Evolutionary conservation across 2,797 vertebrate genomes (phyloP).

Genomic region (Amazonetta brasiliensis): DNA sequence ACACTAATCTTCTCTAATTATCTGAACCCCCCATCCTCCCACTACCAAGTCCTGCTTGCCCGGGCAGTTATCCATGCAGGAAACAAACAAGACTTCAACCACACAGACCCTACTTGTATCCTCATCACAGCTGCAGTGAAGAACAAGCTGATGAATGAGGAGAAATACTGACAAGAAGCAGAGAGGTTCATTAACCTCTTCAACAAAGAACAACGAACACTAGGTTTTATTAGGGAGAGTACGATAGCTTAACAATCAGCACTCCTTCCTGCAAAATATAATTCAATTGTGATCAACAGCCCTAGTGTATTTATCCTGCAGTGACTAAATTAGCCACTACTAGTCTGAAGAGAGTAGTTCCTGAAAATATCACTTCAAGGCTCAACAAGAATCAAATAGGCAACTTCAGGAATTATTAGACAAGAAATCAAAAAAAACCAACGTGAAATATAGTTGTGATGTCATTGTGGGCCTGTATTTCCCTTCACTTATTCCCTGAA

Average conservation of each 20-base stretch:
- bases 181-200: background rate
- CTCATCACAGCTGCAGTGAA: background rate
- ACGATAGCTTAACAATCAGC: background rate
- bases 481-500: background rate
- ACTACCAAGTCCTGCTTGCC: background rate
- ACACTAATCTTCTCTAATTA: background rate
- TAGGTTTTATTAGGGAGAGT: background rate
- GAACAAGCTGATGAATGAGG: background rate
- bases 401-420: background rate
- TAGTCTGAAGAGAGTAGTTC: background rate
- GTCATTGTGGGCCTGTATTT: background rate
- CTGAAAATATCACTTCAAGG: background rate
- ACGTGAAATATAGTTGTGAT: background rate
- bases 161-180: background rate
- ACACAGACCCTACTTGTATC: background rate
- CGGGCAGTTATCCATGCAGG: background rate
- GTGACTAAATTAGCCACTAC: background rate
- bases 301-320: background rate
- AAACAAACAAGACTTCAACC: slow-evolving; percentile 36
- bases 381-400: background rate
- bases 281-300: background rate
- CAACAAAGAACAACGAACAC: background rate
- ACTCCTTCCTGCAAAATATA: background rate
- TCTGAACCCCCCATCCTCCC: background rate
- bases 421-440: background rate